Evolutionary conservation across 2,113 vertebrate species (phyloP), one percentile per base, ranked within the genome.

Genomic region (Embiotoca jacksoni): DNA sequence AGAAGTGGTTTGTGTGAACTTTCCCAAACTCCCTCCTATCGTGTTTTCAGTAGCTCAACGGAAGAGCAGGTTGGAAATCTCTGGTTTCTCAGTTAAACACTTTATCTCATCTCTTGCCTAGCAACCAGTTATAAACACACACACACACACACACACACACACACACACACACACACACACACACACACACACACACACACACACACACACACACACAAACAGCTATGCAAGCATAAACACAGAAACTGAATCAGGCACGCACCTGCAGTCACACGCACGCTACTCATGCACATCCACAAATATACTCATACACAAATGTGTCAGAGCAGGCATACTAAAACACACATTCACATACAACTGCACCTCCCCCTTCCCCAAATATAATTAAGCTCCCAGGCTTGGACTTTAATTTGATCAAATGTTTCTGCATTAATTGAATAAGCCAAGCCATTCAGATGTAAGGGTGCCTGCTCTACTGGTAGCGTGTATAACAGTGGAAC

Each of bases 101-200:
- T 91, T 92, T 89, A 92, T 91, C 86, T 91, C 86, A 83, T 91
- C 80, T 81, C 86, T 85, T 78, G 88, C 89, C 84, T 93, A 86
- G 85, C 85, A 90, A 92, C 88, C 77, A 61, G 70, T 81, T 80
- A 78, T 70, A 86, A 89, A 87, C 72, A 81, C 75, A 69, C 64
- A 81, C 61, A 78, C 81, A 79, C 64, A 65, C 50, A 23, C 39
- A 39, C 32, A 58, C 56, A 49, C 41, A 47, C 64, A 65, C 37
- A 49, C 65, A 47, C 56, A 49, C n/a, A 35, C 4, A 16, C 47
- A 57, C 14, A 36, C 54, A 44, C 30, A 23, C 23, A 23, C 23
- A 23, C 23, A 23, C 23, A 23, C 23, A 23, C 23, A 87, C 78
- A 82, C 85, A 85, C 78, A 88, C 68, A 71, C 70, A 11, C 63